Evolutionary conservation across 2,888 invertebrate genomes (phyloP), one percentile per base, ranked within the genome.

Genomic region (Dromius quadrimaculatus): DNA sequence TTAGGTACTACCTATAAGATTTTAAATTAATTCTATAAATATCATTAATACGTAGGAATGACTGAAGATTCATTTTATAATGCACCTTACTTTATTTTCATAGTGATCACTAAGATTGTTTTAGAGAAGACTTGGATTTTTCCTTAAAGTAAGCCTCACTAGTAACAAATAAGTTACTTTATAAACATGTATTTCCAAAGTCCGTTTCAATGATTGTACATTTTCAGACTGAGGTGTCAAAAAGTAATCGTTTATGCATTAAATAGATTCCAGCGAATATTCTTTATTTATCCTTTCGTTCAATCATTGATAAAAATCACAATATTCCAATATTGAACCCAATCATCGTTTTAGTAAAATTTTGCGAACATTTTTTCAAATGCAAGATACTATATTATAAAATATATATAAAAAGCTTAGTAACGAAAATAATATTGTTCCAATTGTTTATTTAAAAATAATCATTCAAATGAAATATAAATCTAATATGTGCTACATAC

Each of bases 41-140:
- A 65, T 54, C 54, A 23, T 63, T 63, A n/a, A 63, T 66, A 54
- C 38, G 54, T 15, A 66, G 66, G 66, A 66, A 66, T 66, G 66
- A 50, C 66, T 45, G 32, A 66, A 66, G 66, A 66, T 66, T 66
- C 20, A 34, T 50, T 32, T 65, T 65, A 50, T 65, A 54, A 54
- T 66, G 66, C 54, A 66, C 66, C 66, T 54, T 54, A 66, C 22
- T 66, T 63, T 65, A 65, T 45, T 65, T 65, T 47, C 43, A 45
- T 45, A 66, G 50, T 66, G 65, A 66, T 54, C 65, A 54, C 54
- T 54, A 66, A 66, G 54, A 38, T 54, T 66, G 47, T 66, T 66
- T 36, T 23, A 54, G 54, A 66, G 66, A 66, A 66, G 66, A 66
- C 66, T 66, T 66, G 66, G 66, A 66, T 66, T 66, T 66, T 54